Conservation (phyloP, 2,888 invertebrate genomes). For the Mellilla xanthometata region DNA sequence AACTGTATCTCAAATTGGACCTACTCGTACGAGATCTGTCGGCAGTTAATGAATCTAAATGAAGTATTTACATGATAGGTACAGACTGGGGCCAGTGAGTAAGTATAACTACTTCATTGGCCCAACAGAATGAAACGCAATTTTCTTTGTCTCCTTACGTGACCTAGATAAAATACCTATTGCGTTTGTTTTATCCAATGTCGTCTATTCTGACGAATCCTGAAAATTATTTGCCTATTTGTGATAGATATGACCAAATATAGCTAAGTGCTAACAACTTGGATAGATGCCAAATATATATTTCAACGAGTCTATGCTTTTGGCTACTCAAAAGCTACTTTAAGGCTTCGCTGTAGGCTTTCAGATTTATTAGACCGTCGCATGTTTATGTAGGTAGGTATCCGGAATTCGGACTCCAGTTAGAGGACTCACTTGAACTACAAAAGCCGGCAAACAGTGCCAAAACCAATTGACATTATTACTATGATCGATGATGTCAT, state of each 20-base stretch:
- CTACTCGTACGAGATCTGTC: neutral
- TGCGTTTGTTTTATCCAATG: neutral
- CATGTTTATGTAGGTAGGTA: conserved; percentile 11
- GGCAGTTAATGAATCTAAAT: conserved; percentile 13
- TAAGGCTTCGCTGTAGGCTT: conserved; percentile 2
- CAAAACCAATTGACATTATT: conserved; percentile 30
- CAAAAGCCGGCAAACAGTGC: conserved; percentile 17
- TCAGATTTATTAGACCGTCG: conserved; percentile 9
- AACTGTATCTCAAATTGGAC: neutral
- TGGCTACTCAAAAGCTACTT: conserved; percentile 3
- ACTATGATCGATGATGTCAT: conserved; percentile 31
- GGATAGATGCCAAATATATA: conserved; percentile 18
- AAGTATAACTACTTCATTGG: conserved; percentile 33
- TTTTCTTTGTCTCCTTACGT: conserved; percentile 33
- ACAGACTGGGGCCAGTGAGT: conserved; percentile 6
- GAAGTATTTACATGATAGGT: conserved; percentile 16
- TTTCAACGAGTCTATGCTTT: conserved; percentile 4
- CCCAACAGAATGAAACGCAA: conserved; percentile 26
- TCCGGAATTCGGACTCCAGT: conserved; percentile 13
- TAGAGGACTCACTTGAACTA: conserved; percentile 21
- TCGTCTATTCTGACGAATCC: conserved; percentile 2
- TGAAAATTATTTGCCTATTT: conserved; percentile 7
- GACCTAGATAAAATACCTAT: conserved; percentile 50
- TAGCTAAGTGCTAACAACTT: too few species aligned
- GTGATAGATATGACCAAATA: conserved; percentile 1